phyloP scores from a whole-genome alignment of 2,113 vertebrate species.

The Pogonocichla stellata region DNA sequence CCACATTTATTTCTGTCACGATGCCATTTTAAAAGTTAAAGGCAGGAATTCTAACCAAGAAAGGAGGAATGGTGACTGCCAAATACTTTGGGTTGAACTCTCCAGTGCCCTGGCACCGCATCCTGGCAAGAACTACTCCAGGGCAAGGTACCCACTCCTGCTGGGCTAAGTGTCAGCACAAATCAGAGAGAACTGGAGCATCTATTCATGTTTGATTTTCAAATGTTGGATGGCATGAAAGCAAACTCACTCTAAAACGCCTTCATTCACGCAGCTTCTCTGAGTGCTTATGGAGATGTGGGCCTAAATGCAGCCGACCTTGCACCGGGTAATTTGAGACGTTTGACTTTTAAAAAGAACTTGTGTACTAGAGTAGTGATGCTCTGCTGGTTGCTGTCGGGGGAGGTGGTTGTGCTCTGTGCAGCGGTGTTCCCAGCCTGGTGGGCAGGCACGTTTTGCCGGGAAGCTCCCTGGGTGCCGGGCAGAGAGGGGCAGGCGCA shows the following conservation, averaged over 20 bases:
- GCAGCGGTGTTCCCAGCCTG: rapidly evolving
- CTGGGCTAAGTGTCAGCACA: not conserved
- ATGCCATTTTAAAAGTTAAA: not conserved
- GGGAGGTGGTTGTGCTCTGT: no score
- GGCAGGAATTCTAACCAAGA: not conserved
- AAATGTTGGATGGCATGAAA: not conserved
- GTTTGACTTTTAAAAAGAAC: not conserved
- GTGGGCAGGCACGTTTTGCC: not conserved
- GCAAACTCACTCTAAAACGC: not conserved
- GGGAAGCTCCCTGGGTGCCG: not conserved
- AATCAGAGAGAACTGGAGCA: not conserved
- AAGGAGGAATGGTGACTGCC: not conserved
- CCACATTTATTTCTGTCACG: conserved; percentile 7
- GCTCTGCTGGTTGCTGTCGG: not conserved
- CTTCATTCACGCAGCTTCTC: not conserved
- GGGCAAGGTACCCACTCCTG: not conserved
- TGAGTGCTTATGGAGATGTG: not conserved
- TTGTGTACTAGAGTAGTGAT: not conserved
- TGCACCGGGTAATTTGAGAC: not conserved
- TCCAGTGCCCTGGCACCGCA: not conserved
- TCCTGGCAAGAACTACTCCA: not conserved
- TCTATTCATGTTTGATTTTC: not conserved
- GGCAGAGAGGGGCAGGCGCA: not conserved
- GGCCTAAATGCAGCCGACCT: not conserved
- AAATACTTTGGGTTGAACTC: not conserved